Base-by-base conservation (phyloP, 2,888 invertebrate species). In the Ormyrus nitidulus region DNA sequence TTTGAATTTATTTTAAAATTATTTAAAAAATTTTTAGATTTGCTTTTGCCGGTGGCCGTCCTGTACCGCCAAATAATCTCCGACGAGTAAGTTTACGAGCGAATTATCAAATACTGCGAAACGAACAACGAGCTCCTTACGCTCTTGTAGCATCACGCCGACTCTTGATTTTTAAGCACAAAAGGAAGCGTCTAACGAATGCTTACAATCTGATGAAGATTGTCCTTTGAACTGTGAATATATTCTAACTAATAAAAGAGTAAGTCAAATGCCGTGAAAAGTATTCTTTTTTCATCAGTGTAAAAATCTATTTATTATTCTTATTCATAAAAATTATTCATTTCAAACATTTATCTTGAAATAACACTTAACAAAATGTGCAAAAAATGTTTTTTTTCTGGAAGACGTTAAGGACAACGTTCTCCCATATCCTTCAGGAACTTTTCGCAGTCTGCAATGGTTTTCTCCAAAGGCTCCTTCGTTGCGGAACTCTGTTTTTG, bases 381-480 rank as follows among this genome's bases (percentile, higher is more conserved):
- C 66, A 69, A 68, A 34, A 59, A 77, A 79, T 66, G 76, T 62
- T n/a, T 80, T 34, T 34, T 34, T 34, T 62, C n/a, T 64, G 10
- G 54, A 73, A 79, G 34, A 83, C 72, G 84, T 86, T 85, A 81
- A 64, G 86, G 84, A 78, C 84, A 84, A 68, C 84, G 86, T 75
- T 90, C 90, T 13, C 85, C 86, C 85, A 89, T 85, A 34, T 85
- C 83, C 13, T 86, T 83, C 19, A 92, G 89, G 79, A 91, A 90
- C 61, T 85, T 91, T 86, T 93, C 92, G 85, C 93, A 93, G 77
- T 94, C 94, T 74, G 91, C 89, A 73, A 96, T 94, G 70, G 94
- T 93, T 85, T 94, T 93, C 82, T 94, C 93, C 79, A 96, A 92
- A 53, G 96, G 93, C 87, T 96, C 96, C 85, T 93, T 94, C 80